Evolutionary conservation across 2,113 vertebrate species (phyloP).

Genomic region (Mastomys natalensis): DNA sequence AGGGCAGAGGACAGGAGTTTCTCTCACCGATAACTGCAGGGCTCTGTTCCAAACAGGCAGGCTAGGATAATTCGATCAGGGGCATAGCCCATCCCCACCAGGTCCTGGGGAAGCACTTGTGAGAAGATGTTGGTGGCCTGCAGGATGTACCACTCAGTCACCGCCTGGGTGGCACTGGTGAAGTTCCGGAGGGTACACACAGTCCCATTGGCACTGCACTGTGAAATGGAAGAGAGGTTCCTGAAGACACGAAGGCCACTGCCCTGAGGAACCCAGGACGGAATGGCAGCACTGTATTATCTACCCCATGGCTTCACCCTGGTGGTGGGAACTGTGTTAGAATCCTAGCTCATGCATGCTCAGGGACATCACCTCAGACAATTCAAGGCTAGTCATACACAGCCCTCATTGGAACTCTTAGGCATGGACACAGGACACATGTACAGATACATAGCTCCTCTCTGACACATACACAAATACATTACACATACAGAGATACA

Average conservation of each 20-base stretch:
- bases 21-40: conserved; percentile 89
- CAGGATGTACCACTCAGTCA: conserved; percentile 89
- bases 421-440: fast-evolving
- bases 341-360: background rate
- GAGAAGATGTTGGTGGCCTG: conserved; percentile 90
- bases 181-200: conserved; percentile 88
- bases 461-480: background rate
- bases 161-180: conserved; percentile 86
- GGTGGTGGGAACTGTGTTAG: fast-evolving
- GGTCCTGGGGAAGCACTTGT: conserved; percentile 76
- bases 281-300: fast-evolving
- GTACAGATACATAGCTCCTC: background rate
- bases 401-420: background rate
- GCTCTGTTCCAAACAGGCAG: conserved; percentile 87
- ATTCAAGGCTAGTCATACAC: fast-evolving
- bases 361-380: background rate
- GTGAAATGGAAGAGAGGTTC: conserved; percentile 36
- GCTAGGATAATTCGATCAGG: conserved; percentile 89
- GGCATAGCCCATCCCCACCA: conserved; percentile 86
- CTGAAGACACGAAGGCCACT: background rate
- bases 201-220: conserved; percentile 84
- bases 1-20: background rate
- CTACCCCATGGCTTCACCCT: fast-evolving
- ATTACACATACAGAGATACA: background rate
- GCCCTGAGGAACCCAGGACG: background rate